Evolutionary conservation across 2,888 invertebrate genomes (phyloP), one percentile per base, ranked within the genome.

Genomic region (Melinaea menophilus): DNA sequence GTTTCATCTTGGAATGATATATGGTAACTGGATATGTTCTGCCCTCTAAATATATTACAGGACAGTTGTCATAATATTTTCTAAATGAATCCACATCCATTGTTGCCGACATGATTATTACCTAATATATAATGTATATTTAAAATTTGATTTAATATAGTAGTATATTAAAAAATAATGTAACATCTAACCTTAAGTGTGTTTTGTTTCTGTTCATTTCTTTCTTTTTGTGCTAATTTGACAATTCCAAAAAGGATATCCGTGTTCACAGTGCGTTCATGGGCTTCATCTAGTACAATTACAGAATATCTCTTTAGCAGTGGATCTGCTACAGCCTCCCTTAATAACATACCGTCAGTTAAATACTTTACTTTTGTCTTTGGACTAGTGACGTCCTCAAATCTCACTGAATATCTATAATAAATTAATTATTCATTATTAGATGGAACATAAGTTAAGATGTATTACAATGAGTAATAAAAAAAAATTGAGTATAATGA

Each of bases 1-100:
- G 95, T 35, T 93, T 86, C 73, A 92, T 92, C 73, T 93, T 92
- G 0, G 95, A 88, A 75, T 96, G 95, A 84, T 93, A 94, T 59
- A 96, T 92, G 58, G 94, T 93, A 0, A 97, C 95, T 0, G 96
- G 95, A 84, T 93, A 95, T 46, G 97, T 96, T 69, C 98, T 91
- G 0, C 99, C 99, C 84, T 97, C 96, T 55, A 99, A 88, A 81
- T 98, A 98, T 73, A 98, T 92, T 0, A 96, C 97, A 56, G 95
- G 95, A 57, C 96, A 96, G 65, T 95, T 93, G 75, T 95, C 93
- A 81, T 98, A 99, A 82, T 98, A 99, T 68, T 93, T 92, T 46
- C 95, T 94, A 84, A 99, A 98, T 76, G 96, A 95, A 82, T 97
- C 97, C 7, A 97, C 97, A 86, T 98, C 97, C 97, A 98, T 98